Conservation (phyloP, 1,140 invertebrate genomes). For the Condylostylus longicornis region DNA sequence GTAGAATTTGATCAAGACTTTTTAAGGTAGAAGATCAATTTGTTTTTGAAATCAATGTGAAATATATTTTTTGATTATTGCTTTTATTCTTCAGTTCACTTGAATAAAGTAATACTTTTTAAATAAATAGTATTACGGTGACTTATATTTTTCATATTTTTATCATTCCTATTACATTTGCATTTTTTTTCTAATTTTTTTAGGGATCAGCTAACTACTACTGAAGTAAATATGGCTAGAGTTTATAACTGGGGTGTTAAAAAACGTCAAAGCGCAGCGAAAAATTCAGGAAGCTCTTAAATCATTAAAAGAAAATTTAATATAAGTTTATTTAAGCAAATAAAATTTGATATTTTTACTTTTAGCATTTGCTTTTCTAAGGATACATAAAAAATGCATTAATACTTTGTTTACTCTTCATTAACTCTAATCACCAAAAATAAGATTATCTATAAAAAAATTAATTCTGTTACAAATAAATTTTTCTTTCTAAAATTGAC, state of each 20-base stretch:
- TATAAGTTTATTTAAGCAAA: no score
- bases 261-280: constrained; percentile 48
- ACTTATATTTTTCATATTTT: background rate
- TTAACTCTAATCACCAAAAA: no score
- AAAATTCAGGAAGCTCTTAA: constrained; percentile 12
- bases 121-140: constrained; percentile 1
- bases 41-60: background rate
- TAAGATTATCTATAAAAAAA: no score
- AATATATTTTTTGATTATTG: background rate
- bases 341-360: no score
- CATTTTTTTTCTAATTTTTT: constrained; percentile 18
- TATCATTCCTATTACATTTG: constrained; percentile 7
- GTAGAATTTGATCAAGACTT: constrained; percentile 76
- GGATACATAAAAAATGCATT: no score
- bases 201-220: constrained; percentile 93
- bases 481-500: no score
- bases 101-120: background rate
- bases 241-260: constrained; percentile 95
- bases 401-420: no score
- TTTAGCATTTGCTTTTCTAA: no score
- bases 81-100: background rate
- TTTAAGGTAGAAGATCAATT: constrained; percentile 15
- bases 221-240: constrained; percentile 95
- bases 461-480: no score
- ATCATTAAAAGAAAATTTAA: no score